Evolutionary conservation across 2,888 invertebrate genomes (phyloP).

Genomic region (Ochropleura leucogaster): DNA sequence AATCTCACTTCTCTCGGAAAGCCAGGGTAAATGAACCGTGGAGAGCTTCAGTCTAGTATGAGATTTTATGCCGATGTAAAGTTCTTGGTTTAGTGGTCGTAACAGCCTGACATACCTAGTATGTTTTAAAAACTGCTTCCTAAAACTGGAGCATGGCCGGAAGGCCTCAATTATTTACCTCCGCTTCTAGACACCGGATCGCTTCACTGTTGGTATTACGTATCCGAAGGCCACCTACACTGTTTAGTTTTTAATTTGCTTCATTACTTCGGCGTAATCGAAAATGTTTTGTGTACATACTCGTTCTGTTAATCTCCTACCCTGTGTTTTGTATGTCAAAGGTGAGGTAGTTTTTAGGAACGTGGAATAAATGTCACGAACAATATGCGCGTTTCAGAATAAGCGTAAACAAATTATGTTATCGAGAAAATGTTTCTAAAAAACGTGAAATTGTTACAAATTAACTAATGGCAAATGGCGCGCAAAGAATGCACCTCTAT

Average conservation of each 20-base stretch:
- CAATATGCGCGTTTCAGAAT: neutral
- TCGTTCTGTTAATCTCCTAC: slow-evolving; percentile 16
- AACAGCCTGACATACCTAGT: slow-evolving; percentile 52
- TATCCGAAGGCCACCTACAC: slow-evolving; percentile 32
- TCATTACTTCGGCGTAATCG: slow-evolving; percentile 24
- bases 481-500: slow-evolving; percentile 5
- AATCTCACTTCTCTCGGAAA: slow-evolving; percentile 54
- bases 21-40: slow-evolving; percentile 42
- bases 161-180: slow-evolving; percentile 76
- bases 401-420: slow-evolving; percentile 8
- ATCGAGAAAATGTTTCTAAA: neutral
- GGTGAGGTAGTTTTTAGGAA: neutral
- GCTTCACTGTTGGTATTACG: slow-evolving; percentile 44
- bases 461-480: slow-evolving; percentile 1
- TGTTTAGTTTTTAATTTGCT: slow-evolving; percentile 38
- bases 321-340: slow-evolving; percentile 11
- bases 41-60: slow-evolving; percentile 16
- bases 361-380: slow-evolving; percentile 9
- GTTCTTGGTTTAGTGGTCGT: slow-evolving; percentile 63
- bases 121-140: slow-evolving; percentile 74
- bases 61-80: slow-evolving; percentile 41
- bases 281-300: slow-evolving; percentile 20
- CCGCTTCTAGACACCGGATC: slow-evolving; percentile 51
- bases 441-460: slow-evolving; percentile 5
- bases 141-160: slow-evolving; percentile 74